Base-by-base conservation (phyloP, 1,140 invertebrate species). In the Zophobas atratus region DNA sequence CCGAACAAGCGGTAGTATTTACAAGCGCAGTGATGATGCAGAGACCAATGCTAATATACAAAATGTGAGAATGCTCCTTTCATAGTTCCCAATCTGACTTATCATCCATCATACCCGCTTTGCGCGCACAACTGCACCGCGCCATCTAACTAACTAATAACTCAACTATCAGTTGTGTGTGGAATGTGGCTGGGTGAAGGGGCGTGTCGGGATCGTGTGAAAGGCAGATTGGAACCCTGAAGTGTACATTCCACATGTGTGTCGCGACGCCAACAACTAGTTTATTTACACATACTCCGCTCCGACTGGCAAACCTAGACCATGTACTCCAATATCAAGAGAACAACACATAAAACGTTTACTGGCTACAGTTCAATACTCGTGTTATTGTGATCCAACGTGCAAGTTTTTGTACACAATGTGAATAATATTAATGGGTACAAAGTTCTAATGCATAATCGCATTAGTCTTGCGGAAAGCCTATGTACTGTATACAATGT, bases 21-120 rank as follows among this genome's bases (percentile, higher is more conserved):
- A 91, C 90, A 84, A 82, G 80, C 82, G 78, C 85, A 85, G 85
- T 83, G 84, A 84, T 84, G 82, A 84, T 85, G 80, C 39, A 79
- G 67, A 82, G 80, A 78, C 78, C 77, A 80, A 81, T 85, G 84
- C 84, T 85, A 87, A 84, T 84, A 87, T 89, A 88, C 88, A 89
- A 88, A 88, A 90, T 89, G 89, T 90, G 90, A 91, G 90, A 91
- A 90, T 90, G 90, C 89, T 88, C 89, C 89, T 90, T 89, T 90
- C 88, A 76, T 82, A 83, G 81, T 83, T 83, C 82, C 82, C 82
- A 83, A 83, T 83, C 82, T 83, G 82, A 83, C 81, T 76, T 78
- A 81, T 81, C 82, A 79, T 63, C 75, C 74, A 79, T 80, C 82
- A 79, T 74, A 83, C 79, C 82, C 81, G 80, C 77, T 77, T 77